phyloP scores from a whole-genome alignment of 2,888 invertebrate genomes.

The Microctonus hyperodae region DNA sequence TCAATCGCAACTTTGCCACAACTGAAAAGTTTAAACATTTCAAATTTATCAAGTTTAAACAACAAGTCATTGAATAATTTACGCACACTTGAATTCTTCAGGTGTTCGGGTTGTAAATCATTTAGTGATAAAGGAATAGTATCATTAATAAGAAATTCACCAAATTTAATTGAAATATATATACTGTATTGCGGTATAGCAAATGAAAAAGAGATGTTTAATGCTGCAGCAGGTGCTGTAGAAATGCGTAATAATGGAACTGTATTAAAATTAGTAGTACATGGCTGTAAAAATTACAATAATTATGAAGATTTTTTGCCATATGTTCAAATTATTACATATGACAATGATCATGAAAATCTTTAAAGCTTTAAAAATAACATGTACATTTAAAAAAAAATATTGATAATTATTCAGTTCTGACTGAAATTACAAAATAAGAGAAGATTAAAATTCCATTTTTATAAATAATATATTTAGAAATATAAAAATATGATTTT shows the following conservation, averaged over 20 bases:
- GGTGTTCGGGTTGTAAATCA: neutral
- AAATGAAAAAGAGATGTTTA: neutral
- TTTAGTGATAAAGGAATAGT: neutral
- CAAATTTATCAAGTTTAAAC: neutral
- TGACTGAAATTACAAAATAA: no score
- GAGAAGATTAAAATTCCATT: no score
- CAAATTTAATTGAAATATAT: neutral
- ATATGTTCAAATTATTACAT: neutral
- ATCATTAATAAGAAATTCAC: neutral
- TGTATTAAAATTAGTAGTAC: neutral
- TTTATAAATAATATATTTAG: no score
- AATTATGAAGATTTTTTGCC: slow-evolving; percentile 5
- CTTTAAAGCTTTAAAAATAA: neutral
- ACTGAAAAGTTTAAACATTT: neutral
- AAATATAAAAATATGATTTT: no score
- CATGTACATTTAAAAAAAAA: no score
- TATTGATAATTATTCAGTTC: no score
- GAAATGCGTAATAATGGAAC: neutral
- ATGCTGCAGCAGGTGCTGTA: slow-evolving; percentile 8
- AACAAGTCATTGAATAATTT: neutral
- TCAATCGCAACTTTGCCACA: neutral
- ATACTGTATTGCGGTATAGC: neutral
- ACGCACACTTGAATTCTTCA: neutral
- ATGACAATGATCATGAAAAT: neutral
- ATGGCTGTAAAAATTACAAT: neutral